A percentile compares a stretch with the other conserved stretches of the same genome.
Evolutionary conservation across 2,113 vertebrate genomes (phyloP).

Genomic region (Dasypus novemcinctus): DNA sequence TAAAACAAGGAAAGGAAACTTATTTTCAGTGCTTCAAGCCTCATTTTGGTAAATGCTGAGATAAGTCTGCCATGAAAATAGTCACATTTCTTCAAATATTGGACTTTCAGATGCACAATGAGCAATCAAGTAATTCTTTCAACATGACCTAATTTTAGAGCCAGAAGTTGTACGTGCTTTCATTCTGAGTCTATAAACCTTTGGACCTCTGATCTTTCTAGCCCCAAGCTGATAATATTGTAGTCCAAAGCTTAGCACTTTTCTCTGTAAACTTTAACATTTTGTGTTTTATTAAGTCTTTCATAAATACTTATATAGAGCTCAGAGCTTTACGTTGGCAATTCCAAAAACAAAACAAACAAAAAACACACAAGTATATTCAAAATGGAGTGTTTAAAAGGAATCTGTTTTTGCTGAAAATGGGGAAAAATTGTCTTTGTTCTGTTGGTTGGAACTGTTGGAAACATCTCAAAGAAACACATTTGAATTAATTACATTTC

Average conservation of each 20-base stretch:
- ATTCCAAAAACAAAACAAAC: neutral
- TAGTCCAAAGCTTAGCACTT: conserved; percentile 12
- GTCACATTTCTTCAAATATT: conserved; percentile 53
- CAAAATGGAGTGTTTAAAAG: conserved; percentile 47
- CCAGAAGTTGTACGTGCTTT: conserved; percentile 7
- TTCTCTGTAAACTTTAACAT: conserved; percentile 29
- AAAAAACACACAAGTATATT: neutral
- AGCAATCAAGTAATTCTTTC: conserved; percentile 39
- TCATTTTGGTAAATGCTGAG: conserved; percentile 54
- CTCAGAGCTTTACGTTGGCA: neutral
- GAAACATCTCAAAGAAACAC: conserved; percentile 46
- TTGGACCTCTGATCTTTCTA: conserved; percentile 30
- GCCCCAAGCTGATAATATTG: neutral
- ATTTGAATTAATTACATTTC: conserved; percentile 69
- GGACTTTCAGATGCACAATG: conserved; percentile 53
- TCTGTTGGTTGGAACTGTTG: conserved; percentile 18
- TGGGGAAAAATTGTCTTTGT: conserved; percentile 25
- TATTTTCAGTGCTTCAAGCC: conserved; percentile 25
- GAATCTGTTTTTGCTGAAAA: conserved; percentile 42
- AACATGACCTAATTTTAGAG: conserved; percentile 56
- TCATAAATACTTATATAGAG: conserved; percentile 10
- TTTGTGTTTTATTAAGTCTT: conserved; percentile 43
- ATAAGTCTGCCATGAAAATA: conserved; percentile 46
- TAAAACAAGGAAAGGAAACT: neutral
- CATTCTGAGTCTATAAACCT: conserved; percentile 21